Conservation (phyloP, 2,113 vertebrate genomes). For the Panthera tigris region DNA sequence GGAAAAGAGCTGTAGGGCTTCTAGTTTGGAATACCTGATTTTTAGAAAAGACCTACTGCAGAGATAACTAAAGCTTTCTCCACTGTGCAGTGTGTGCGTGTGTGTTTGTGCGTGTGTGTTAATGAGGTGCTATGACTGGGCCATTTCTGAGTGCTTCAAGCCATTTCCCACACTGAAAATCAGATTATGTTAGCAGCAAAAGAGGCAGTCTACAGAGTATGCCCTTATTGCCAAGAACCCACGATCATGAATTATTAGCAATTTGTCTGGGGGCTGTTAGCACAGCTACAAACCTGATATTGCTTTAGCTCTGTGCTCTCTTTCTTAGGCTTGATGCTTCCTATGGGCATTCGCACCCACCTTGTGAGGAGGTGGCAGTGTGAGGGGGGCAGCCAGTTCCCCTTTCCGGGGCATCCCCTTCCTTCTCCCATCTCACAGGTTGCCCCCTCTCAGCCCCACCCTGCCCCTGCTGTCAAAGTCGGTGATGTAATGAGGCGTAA, state of each 20-base stretch:
- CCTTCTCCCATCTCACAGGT: background rate
- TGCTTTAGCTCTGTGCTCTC: slow-evolving; percentile 53
- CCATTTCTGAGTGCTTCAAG: slow-evolving; percentile 54
- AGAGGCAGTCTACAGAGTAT: slow-evolving; percentile 46
- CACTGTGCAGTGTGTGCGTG: background rate
- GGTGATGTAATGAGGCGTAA: background rate
- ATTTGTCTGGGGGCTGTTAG: slow-evolving; percentile 77
- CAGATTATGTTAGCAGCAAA: slow-evolving; percentile 60
- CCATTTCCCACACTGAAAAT: slow-evolving; percentile 79
- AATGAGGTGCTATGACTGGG: slow-evolving; percentile 34
- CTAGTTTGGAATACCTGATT: slow-evolving; percentile 46
- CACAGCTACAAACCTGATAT: slow-evolving; percentile 59
- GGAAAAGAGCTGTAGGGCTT: slow-evolving; percentile 46
- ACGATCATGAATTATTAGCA: slow-evolving; percentile 79
- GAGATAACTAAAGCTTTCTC: slow-evolving; percentile 46
- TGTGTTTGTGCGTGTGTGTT: background rate
- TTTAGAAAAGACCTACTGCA: slow-evolving; percentile 40
- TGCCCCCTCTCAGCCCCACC: background rate
- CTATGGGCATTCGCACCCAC: background rate
- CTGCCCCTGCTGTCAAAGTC: background rate
- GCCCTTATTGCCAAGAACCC: slow-evolving; percentile 54
- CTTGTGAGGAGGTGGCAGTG: background rate
- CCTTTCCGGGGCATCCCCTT: fast-evolving
- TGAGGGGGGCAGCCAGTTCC: background rate
- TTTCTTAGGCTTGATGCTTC: background rate